Evolutionary conservation across 2,113 vertebrate species (phyloP).

Genomic region (Erythrocercus mccallii): DNA sequence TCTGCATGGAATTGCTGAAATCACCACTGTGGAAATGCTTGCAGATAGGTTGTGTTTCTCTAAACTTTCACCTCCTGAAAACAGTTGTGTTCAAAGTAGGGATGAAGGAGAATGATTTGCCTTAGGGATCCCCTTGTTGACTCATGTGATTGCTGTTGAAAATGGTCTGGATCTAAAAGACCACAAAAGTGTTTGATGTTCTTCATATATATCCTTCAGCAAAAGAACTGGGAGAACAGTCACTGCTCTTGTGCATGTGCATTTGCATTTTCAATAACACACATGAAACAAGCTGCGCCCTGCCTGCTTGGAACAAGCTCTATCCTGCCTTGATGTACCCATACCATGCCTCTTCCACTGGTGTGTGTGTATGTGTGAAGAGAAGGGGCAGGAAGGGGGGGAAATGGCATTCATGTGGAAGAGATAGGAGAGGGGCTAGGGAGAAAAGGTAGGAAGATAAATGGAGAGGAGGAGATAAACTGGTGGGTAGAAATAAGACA

Average conservation of each 20-base stretch:
- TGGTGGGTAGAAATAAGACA: background rate
- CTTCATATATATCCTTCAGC: slow-evolving; percentile 49
- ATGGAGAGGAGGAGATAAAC: background rate
- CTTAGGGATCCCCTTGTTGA: slow-evolving; percentile 33
- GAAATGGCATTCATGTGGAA: background rate
- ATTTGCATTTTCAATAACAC: slow-evolving; percentile 57
- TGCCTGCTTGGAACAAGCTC: slow-evolving; percentile 46
- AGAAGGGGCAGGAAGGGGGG: background rate
- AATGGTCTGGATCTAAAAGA: slow-evolving; percentile 58
- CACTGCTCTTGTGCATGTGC: background rate
- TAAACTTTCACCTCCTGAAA: slow-evolving; percentile 50
- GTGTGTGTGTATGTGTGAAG: background rate
- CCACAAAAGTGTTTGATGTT: slow-evolving; percentile 60
- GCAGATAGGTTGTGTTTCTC: background rate
- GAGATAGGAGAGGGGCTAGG: background rate
- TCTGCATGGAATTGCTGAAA: background rate
- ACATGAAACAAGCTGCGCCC: slow-evolving; percentile 47
- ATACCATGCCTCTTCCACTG: background rate
- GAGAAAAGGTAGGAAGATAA: background rate
- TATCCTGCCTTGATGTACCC: slow-evolving; percentile 35
- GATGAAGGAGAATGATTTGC: slow-evolving; percentile 45
- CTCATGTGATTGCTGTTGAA: slow-evolving; percentile 47
- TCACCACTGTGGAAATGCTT: background rate
- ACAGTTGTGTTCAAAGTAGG: background rate
- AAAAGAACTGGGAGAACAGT: slow-evolving; percentile 55